phyloP scores from a whole-genome alignment of 23 tunicate species.

The Oikopleura vanhoeffeni region DNA sequence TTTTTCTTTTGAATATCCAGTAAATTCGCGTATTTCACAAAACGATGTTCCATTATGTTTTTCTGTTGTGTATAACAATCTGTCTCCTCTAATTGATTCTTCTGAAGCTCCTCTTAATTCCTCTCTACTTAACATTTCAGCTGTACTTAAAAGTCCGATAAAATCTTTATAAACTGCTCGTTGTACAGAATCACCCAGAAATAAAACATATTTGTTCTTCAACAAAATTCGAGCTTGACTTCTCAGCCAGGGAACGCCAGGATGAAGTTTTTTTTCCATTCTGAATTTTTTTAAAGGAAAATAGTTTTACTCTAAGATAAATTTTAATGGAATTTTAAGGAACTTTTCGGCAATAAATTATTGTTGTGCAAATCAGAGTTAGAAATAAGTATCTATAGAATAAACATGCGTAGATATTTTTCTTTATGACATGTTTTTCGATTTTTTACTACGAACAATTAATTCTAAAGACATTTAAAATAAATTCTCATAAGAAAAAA shows the following conservation, averaged over 20 bases:
- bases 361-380: too few species aligned
- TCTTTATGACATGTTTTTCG: too few species aligned
- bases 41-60: neutral
- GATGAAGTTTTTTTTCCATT: neutral
- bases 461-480: too few species aligned
- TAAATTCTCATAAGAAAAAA: too few species aligned
- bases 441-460: too few species aligned
- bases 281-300: too few species aligned
- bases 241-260: neutral
- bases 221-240: neutral
- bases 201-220: neutral
- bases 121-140: neutral
- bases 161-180: conserved; percentile 10
- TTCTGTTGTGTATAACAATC: neutral
- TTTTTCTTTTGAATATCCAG: neutral
- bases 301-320: too few species aligned
- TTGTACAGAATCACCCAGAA: conserved; percentile 10
- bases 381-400: too few species aligned
- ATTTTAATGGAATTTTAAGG: too few species aligned
- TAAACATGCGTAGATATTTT: too few species aligned
- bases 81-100: neutral
- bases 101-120: neutral
- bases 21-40: neutral
- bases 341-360: too few species aligned
- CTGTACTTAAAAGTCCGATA: neutral